A percentile compares a stretch with the other conserved stretches of the same genome.
phyloP scores from a whole-genome alignment of 2,888 invertebrate genomes.

The Nephrotoma appendiculata region DNA sequence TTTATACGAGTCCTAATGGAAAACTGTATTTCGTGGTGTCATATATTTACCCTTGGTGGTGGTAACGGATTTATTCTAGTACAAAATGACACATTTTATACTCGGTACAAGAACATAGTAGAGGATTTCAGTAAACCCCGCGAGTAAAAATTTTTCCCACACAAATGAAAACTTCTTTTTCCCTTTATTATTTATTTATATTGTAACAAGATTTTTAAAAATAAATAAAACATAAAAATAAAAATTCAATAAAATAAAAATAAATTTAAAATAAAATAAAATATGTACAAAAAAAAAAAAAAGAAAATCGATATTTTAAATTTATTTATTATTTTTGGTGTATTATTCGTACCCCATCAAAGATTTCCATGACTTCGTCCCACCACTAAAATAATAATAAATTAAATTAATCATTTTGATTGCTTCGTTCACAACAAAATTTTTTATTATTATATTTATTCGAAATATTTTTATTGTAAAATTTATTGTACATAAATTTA shows the following conservation, averaged over 20 bases:
- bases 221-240: neutral
- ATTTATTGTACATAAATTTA: neutral
- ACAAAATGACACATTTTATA: too few species aligned
- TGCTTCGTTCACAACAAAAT: neutral
- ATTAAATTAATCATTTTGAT: neutral
- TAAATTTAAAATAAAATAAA: neutral
- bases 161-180: neutral
- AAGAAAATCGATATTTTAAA: constrained; percentile 3
- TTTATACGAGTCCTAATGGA: neutral
- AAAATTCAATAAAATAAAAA: constrained; percentile 1
- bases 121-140: neutral
- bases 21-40: neutral
- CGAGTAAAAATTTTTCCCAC: neutral
- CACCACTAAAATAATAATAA: constrained; percentile 73
- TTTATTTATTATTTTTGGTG: neutral
- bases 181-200: neutral
- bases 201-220: neutral
- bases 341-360: constrained; percentile 71
- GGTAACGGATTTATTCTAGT: neutral
- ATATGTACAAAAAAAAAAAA: neutral
- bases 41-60: neutral
- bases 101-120: too few species aligned
- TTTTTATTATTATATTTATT: neutral
- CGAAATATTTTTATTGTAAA: neutral
- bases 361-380: constrained; percentile 94